These are phyloP conservation scores for Mythimna vitellina DNA, from an alignment of 2,888 invertebrate genomes.

Conservation along the genomic window DNA sequence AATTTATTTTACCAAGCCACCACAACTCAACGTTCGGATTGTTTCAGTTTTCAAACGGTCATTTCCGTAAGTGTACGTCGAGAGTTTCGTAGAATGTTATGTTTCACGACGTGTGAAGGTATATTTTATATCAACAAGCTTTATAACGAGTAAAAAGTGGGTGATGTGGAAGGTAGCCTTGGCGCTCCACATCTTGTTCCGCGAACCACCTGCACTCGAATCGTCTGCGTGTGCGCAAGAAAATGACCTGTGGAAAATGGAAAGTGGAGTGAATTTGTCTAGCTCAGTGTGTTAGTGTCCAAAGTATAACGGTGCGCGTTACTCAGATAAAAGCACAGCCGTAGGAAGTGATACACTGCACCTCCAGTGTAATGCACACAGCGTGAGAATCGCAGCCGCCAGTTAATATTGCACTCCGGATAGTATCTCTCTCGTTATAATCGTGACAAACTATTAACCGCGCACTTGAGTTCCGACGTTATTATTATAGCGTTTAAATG, in stretches of 20 bases:
- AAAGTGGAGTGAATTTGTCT: conserved; percentile 89
- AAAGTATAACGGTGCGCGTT: conserved; percentile 79
- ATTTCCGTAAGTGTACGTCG: conserved; percentile 64
- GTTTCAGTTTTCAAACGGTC: conserved; percentile 64
- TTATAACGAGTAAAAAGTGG: conserved; percentile 81
- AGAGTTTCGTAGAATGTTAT: conserved; percentile 64
- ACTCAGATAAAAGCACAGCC: conserved; percentile 73
- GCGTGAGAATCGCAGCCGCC: conserved; percentile 80
- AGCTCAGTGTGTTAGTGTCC: conserved; percentile 84
- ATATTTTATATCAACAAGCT: conserved; percentile 76
- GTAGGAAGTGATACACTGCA: conserved; percentile 74
- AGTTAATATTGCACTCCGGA: conserved; percentile 74
- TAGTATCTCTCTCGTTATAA: conserved; percentile 78
- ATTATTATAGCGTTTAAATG: conserved; percentile 73
- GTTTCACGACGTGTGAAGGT: conserved; percentile 63
- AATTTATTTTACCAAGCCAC: conserved; percentile 40
- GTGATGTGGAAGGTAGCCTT: conserved; percentile 78
- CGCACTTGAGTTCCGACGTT: conserved; percentile 74
- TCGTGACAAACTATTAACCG: conserved; percentile 83
- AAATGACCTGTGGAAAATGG: conserved; percentile 88
- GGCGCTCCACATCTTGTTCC: conserved; percentile 81
- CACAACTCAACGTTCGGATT: conserved; percentile 56
- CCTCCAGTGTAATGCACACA: conserved; percentile 71
- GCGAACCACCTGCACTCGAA: conserved; percentile 82
- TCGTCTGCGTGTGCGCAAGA: conserved; percentile 80